phyloP scores from a whole-genome alignment of 2,113 vertebrate genomes.

The Melospiza georgiana region DNA sequence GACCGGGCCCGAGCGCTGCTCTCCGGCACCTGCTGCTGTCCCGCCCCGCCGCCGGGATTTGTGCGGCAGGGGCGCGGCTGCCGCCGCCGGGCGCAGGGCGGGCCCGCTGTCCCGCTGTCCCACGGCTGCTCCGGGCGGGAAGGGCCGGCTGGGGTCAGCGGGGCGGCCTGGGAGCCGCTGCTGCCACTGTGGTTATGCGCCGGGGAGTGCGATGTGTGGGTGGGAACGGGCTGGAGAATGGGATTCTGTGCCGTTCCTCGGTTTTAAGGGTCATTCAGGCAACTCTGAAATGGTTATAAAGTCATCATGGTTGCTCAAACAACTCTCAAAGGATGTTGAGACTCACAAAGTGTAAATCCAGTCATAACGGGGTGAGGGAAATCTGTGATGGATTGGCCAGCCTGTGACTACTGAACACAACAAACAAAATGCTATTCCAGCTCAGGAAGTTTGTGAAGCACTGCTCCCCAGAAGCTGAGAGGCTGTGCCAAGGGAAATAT shows the following conservation, averaged over 20 bases:
- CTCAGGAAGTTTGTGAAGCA: constrained; percentile 14
- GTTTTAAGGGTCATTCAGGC: not conserved
- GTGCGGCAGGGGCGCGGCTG: not conserved
- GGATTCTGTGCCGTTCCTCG: rapidly evolving
- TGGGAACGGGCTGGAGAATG: rapidly evolving
- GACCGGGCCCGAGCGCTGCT: not conserved
- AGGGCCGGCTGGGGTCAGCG: not conserved
- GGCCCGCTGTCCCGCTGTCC: rapidly evolving
- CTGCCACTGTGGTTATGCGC: rapidly evolving
- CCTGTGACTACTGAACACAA: not conserved
- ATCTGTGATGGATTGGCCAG: not conserved
- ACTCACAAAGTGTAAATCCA: not conserved
- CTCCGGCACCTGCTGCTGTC: not conserved
- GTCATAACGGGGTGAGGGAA: not conserved
- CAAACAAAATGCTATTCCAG: not conserved
- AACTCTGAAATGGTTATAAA: not conserved
- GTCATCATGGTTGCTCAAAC: not conserved
- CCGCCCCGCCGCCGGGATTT: not conserved
- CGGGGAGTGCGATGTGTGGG: rapidly evolving
- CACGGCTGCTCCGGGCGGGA: not conserved
- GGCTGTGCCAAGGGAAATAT: not conserved
- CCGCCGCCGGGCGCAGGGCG: too few species aligned
- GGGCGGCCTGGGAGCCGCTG: not conserved
- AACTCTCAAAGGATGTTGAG: not conserved
- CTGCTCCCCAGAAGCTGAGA: constrained; percentile 15